Base-by-base conservation (phyloP, 2,888 invertebrate genomes). In the Sinhomidia bicolor region DNA sequence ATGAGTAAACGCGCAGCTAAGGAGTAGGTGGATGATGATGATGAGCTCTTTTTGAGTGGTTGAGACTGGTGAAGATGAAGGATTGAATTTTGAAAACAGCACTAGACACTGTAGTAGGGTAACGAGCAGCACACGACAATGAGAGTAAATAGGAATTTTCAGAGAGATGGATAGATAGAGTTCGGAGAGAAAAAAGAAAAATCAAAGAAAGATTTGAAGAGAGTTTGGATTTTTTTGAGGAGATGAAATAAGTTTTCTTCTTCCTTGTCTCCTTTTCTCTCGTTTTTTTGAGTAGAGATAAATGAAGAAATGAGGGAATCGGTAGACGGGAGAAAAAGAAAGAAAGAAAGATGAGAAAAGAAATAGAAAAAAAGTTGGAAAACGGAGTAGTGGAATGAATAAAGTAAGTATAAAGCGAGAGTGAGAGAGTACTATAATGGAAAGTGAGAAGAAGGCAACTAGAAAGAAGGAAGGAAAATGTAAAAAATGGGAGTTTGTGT, bases 331-430 rank as follows among this genome's bases (percentile, higher is more conserved):
- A 71, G 20, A 41, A 2, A 71, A 3, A 41, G 36, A 36, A 4
- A 71, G 26, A 41, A 41, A 20, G 41, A 29, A 76, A 51, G 23
- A n/a, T 26, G 26, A 14, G 29, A 10, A 41, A 3, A 17, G 41
- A 71, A 36, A 71, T n/a, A n/a, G n/a, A 41, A 36, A 36, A 76
- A 44, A 29, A 17, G 32, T n/a, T 54, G 79, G 80, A n/a, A n/a
- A n/a, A n/a, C n/a, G n/a, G n/a, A n/a, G n/a, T n/a, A n/a, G n/a
- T n/a, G 29, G 44, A 80, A 41, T 41, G 36, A n/a, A 57, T 12
- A 36, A 62, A n/a, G 14, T 29, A 10, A 47, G 10, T 54, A 54
- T 20, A 20, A 79, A 79, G n/a, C 7, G 51, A 32, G n/a, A 41
- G 65, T 14, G 44, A 68, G 32, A 68, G 14, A 68, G 62, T 26